phyloP scores from a whole-genome alignment of 2,797 vertebrate species.

The Anguilla marmorata region DNA sequence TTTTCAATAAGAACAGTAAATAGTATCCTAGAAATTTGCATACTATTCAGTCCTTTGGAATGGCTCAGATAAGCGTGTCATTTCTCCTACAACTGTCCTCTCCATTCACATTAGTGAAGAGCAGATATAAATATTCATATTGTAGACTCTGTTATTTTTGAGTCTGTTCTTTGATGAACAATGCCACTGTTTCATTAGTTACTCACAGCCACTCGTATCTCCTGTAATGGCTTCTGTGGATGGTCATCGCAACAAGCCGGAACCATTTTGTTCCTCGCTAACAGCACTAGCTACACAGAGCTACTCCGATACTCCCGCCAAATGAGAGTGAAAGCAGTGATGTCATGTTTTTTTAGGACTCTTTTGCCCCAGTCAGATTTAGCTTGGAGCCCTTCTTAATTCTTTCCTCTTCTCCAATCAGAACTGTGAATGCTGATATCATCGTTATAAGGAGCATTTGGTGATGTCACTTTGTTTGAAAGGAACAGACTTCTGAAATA shows the following conservation, averaged over 20 bases:
- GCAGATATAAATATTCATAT: conserved; percentile 3
- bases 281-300: conserved; percentile 67
- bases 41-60: neutral
- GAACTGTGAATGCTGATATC: conserved; percentile 60
- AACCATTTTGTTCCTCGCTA: conserved; percentile 65
- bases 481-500: conserved; percentile 60
- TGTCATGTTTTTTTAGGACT: conserved; percentile 66
- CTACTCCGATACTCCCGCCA: conserved; percentile 60
- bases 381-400: conserved; percentile 56
- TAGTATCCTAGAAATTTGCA: neutral
- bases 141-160: conserved; percentile 11
- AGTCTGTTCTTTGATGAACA: conserved; percentile 65
- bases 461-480: conserved; percentile 60
- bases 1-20: conserved; percentile 59
- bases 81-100: conserved; percentile 1
- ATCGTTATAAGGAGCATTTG: conserved; percentile 52
- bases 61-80: conserved; percentile 15
- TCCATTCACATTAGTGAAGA: neutral
- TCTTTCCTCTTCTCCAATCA: conserved; percentile 58
- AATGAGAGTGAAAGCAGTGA: conserved; percentile 56
- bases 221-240: conserved; percentile 62
- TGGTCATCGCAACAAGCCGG: conserved; percentile 37
- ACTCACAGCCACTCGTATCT: conserved; percentile 59
- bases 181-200: conserved; percentile 56
- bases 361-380: conserved; percentile 64